phyloP scores from a whole-genome alignment of 2,888 invertebrate species.

The Agelastica alni region DNA sequence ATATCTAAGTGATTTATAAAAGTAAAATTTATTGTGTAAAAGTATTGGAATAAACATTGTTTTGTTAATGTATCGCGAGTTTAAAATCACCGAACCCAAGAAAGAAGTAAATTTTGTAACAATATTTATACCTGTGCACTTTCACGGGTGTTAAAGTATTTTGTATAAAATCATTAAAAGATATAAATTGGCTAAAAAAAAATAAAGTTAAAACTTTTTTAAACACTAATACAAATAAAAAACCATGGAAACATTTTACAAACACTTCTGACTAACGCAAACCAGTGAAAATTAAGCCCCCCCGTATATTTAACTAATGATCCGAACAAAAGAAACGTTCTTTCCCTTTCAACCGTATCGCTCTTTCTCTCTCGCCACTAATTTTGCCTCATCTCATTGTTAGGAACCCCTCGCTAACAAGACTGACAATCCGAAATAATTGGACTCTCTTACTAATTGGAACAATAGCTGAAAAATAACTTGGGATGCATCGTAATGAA shows the following conservation, averaged over 20 bases:
- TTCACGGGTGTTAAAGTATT: too few relatives aligned
- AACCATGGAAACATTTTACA: neutral
- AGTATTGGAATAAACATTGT: too few relatives aligned
- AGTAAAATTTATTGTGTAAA: too few relatives aligned
- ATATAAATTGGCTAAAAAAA: too few relatives aligned
- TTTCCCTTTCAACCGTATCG: neutral
- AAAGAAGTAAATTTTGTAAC: too few relatives aligned
- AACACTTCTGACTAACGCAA: neutral
- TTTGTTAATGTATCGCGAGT: too few relatives aligned
- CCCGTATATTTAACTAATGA: slow-evolving; percentile 25
- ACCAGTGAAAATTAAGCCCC: neutral
- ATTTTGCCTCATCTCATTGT: slow-evolving; percentile 27
- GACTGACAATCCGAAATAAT: slow-evolving; percentile 44
- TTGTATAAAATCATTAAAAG: too few relatives aligned
- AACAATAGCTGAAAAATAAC: slow-evolving; percentile 45
- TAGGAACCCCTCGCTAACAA: slow-evolving; percentile 31
- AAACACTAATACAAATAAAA: too few relatives aligned
- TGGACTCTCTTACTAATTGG: slow-evolving; percentile 47
- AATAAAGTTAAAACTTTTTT: too few relatives aligned
- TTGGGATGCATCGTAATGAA: slow-evolving; percentile 42
- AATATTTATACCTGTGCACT: too few relatives aligned
- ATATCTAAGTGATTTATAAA: too few relatives aligned
- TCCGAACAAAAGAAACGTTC: slow-evolving; percentile 19
- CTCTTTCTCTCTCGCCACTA: slow-evolving; percentile 22
- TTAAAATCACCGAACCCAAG: too few relatives aligned